phyloP scores from a whole-genome alignment of 1,140 invertebrate genomes.

The Steinernema khuongi region DNA sequence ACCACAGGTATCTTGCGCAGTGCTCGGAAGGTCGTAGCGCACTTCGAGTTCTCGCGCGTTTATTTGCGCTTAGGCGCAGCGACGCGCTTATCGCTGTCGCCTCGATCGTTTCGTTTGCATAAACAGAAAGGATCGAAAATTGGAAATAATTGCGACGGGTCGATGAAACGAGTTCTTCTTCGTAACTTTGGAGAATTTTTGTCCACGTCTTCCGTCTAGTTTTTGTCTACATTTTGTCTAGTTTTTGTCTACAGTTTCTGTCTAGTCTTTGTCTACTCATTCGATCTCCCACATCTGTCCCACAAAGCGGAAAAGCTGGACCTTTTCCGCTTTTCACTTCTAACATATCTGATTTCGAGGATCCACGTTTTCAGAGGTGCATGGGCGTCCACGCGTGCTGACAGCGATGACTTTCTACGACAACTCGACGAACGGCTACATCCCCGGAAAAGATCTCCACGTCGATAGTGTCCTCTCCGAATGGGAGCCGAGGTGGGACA shows the following conservation, averaged over 20 bases:
- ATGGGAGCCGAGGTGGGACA: conserved; percentile 41
- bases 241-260: too few relatives aligned
- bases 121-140: background rate
- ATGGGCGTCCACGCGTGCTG: conserved; percentile 15
- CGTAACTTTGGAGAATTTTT: too few relatives aligned
- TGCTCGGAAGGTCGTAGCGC: conserved; percentile 7
- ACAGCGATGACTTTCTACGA: conserved; percentile 34
- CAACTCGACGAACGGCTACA: conserved; percentile 8
- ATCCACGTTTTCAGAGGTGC: background rate
- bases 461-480: conserved; percentile 50
- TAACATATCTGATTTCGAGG: too few relatives aligned
- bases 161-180: too few relatives aligned
- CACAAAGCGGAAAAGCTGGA: too few relatives aligned
- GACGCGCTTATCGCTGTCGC: background rate
- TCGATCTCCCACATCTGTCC: too few relatives aligned
- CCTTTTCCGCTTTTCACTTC: too few relatives aligned
- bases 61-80: background rate
- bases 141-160: too few relatives aligned
- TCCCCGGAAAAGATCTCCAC: conserved; percentile 39
- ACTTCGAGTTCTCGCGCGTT: background rate
- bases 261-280: too few relatives aligned
- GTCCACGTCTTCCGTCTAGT: too few relatives aligned
- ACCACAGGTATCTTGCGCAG: background rate
- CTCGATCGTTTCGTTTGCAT: background rate
- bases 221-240: too few relatives aligned